Percentiles rank a stretch among this genome's conserved stretches.
phyloP scores from a whole-genome alignment of 1,140 invertebrate species.

The Glomeris maerens region DNA sequence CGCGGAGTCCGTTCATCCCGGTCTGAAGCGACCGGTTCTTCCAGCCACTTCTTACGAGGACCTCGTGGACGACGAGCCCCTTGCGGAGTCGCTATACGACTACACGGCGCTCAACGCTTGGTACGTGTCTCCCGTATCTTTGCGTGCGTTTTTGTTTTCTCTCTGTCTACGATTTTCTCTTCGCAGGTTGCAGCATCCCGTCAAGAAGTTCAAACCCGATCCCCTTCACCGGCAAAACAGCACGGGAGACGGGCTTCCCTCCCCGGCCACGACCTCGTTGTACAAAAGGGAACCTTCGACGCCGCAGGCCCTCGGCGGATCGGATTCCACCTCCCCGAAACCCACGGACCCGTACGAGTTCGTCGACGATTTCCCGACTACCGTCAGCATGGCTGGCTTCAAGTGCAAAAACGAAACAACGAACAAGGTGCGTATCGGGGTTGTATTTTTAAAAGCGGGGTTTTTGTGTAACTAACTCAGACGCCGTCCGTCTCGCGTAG shows the following conservation, averaged over 20 bases:
- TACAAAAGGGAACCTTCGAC: slow-evolving; percentile 8
- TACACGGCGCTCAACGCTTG: slow-evolving; percentile 69
- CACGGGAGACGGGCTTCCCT: slow-evolving; percentile 1
- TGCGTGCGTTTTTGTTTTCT: slow-evolving; percentile 16
- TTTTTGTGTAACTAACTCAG: slow-evolving; percentile 1
- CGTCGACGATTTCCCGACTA: slow-evolving; percentile 39
- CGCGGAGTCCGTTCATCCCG: neutral
- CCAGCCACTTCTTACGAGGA: slow-evolving; percentile 55
- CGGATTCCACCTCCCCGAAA: slow-evolving; percentile 8
- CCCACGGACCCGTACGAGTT: slow-evolving; percentile 53
- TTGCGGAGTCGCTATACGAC: slow-evolving; percentile 69
- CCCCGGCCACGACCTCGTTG: neutral
- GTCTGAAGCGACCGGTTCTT: slow-evolving; percentile 43
- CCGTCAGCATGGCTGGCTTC: slow-evolving; percentile 31
- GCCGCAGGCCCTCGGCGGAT: slow-evolving; percentile 1
- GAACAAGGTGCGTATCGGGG: too few relatives aligned
- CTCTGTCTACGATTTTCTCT: slow-evolving; percentile 12
- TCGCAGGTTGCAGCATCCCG: slow-evolving; percentile 63
- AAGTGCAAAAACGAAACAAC: slow-evolving; percentile 24
- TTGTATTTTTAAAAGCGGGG: too few relatives aligned
- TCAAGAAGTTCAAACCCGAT: slow-evolving; percentile 55
- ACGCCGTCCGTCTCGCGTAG: too few relatives aligned
- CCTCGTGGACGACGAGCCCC: slow-evolving; percentile 59
- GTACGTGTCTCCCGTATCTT: slow-evolving; percentile 35
- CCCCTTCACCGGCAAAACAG: neutral